Base-by-base conservation (phyloP, 2,888 invertebrate genomes). In the Branchinecta sandiegonensis region DNA sequence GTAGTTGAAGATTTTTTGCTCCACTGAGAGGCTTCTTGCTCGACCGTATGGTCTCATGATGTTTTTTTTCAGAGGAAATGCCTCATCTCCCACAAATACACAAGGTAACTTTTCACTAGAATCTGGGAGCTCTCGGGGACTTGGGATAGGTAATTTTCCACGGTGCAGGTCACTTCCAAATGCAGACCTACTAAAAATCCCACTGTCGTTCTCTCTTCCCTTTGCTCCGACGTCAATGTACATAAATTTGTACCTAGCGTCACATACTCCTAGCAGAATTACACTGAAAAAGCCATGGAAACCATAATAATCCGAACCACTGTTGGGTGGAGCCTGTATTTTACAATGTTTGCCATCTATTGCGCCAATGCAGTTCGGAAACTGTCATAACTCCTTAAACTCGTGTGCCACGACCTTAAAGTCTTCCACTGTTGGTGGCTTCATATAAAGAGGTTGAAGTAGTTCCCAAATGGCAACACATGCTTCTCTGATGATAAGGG, bases 231-330 rank as follows among this genome's bases (percentile, higher is more conserved):
- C 68, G 71, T 74, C 74, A 65, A 74, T 68, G 66, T 72, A 73
- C n/a, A 71, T 70, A 67, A 75, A 74, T 70, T 73, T 72, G 72
- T 75, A 75, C 70, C 73, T 70, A 66, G 74, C 71, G 73, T 75
- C 74, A 67, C 72, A 72, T 71, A 75, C 72, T 68, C 75, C 74
- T 48, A 75, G 68, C 66, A 72, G 8, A 73, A 75, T 74, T 68
- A 75, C 72, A 68, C 74, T 75, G 47, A 75, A 71, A 72, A 74
- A 70, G 2, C 56, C 8, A 56, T 56, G 8, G 8, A 56, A 56
- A 7, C 56, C 56, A 8, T 56, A 56, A 56, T 7, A 56, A 14
- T 8, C 56, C 14, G 56, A 56, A 56, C 56, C 8, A 56, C 56
- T 8, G 56, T 56, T 56, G 13, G 56, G 56, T 56, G 56, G 56